Conservation (phyloP, 1,140 invertebrate species). For the Macrobrachium nipponense region DNA sequence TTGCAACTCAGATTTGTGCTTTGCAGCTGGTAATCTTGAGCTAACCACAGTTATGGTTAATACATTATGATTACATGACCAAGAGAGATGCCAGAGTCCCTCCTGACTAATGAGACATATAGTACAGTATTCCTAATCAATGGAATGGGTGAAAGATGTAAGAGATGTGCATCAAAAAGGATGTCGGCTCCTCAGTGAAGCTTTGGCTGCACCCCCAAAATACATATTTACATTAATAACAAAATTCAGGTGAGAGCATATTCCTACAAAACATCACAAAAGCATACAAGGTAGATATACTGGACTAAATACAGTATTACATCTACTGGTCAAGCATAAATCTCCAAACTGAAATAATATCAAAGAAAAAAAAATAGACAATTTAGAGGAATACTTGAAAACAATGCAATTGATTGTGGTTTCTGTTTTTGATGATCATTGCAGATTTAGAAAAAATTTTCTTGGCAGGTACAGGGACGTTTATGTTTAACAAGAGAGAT, state of each 20-base stretch:
- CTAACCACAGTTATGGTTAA: no score
- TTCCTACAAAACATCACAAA: constrained; percentile 28
- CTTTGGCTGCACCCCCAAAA: neutral
- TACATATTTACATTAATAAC: no score
- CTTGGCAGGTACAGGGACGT: constrained; percentile 41
- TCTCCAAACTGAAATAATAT: constrained; percentile 13
- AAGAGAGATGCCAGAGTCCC: no score
- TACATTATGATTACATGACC: no score
- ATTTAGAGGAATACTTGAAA: constrained; percentile 25
- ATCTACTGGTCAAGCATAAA: constrained; percentile 26
- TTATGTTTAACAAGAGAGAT: constrained; percentile 25
- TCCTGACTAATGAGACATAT: constrained; percentile 4
- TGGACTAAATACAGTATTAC: constrained; percentile 20
- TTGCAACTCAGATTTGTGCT: constrained; percentile 13
- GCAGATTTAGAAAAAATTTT: constrained; percentile 21
- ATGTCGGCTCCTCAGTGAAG: constrained; percentile 12
- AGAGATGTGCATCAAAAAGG: constrained; percentile 9
- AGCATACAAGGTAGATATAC: constrained; percentile 26
- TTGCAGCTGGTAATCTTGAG: no score
- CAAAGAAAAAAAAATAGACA: constrained; percentile 16
- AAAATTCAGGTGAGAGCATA: no score
- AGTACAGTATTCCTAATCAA: constrained; percentile 3
- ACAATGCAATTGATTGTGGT: neutral
- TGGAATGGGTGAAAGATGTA: constrained; percentile 13
- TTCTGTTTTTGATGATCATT: constrained; percentile 35